Evolutionary conservation across 2,113 vertebrate species (phyloP), one percentile per base, ranked within the genome.

Genomic region (Gallinago jamesoni): DNA sequence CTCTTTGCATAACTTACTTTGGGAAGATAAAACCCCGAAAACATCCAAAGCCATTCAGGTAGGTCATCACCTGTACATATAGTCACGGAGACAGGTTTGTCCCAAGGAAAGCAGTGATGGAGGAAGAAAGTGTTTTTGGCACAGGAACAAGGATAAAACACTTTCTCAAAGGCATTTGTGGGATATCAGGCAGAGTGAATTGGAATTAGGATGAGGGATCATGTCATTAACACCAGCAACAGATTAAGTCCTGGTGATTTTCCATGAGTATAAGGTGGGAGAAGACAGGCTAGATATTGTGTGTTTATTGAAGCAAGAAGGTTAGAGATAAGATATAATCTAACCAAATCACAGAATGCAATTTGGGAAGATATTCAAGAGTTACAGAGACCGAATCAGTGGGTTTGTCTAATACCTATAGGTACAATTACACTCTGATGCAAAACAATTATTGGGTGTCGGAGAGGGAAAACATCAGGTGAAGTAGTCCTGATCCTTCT

Each of bases 81-180:
- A 74, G 67, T 27, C 39, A 75, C 23, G 57, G 6, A 39, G 33
- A 73, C 16, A 76, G 43, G 13, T 24, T 69, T 77, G 35, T 31
- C 37, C 43, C 37, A 76, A 37, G 37, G 21, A 68, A 83, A 81
- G 62, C 39, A 66, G 83, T 19, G 47, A 84, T 1, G 4, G 85
- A 95, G 59, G 73, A 95, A 97, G 81, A 96, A 97, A 97, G 91
- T 78, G 64, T 75, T 93, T 96, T 90, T 93, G 97, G 95, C 95
- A 96, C 72, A 80, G 84, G 74, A 88, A 87, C 67, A 91, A 50
- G 64, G n/a, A 84, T 75, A 62, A 94, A 92, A 96, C 48, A 76
- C 55, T 80, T 95, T 89, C 92, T 96, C 76, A 96, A 96, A 96
- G 82, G 87, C 81, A 90, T 96, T 87, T 48, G 6, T 77, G 95